Conservation (phyloP, 1,140 invertebrate genomes). For the Brachionus paranguensis region DNA sequence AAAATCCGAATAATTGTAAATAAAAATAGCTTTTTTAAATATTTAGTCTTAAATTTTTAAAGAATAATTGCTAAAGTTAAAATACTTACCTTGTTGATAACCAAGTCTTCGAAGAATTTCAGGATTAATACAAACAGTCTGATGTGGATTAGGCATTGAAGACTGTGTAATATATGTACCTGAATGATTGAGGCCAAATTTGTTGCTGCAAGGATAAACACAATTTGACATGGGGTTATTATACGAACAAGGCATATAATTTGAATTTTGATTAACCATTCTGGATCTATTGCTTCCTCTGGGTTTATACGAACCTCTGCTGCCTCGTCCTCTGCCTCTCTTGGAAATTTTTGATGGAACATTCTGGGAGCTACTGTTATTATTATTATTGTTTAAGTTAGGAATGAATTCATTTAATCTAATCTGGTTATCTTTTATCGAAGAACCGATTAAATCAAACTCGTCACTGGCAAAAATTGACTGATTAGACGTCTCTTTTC, state of each 20-base stretch:
- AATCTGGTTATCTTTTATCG: neutral
- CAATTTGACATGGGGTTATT: neutral
- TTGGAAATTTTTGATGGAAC: neutral
- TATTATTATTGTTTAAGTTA: conserved; percentile 15
- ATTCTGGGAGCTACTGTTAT: neutral
- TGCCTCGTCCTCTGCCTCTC: neutral
- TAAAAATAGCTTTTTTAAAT: too few species aligned
- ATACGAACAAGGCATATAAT: neutral
- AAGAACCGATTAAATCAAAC: neutral
- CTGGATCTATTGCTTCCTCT: neutral
- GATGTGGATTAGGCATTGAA: neutral
- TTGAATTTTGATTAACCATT: neutral
- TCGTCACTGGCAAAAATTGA: neutral
- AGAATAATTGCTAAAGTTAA: neutral
- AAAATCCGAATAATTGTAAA: neutral
- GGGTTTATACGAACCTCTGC: conserved; percentile 14
- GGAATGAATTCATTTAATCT: neutral
- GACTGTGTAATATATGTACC: neutral
- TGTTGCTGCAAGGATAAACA: neutral
- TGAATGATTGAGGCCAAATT: neutral
- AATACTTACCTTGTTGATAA: conserved; percentile 9
- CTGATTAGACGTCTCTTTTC: neutral
- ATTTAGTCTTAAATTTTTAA: too few species aligned
- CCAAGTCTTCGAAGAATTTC: conserved; percentile 12
- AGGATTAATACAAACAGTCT: conserved; percentile 22